Percentiles rank a stretch among this genome's conserved stretches.
These are phyloP conservation scores for Pharmacophagus antenor DNA, from an alignment of 2,888 invertebrate genomes.

Conservation along the genomic window DNA sequence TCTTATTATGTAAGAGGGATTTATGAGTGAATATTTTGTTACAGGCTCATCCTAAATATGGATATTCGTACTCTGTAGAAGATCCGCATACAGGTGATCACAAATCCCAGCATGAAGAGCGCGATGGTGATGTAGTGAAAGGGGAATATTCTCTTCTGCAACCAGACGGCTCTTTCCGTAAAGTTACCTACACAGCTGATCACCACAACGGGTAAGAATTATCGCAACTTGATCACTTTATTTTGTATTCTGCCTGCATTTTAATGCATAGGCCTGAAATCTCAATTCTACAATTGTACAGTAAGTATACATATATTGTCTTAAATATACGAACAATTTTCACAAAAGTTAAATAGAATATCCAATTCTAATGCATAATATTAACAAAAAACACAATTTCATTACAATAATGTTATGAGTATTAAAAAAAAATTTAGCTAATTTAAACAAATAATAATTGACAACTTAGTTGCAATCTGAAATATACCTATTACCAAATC, in stretches of 20 bases:
- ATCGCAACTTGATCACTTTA: constrained; percentile 24
- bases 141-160: constrained; percentile 80
- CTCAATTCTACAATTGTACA: too few species aligned
- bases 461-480: too few species aligned
- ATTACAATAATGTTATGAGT: neutral
- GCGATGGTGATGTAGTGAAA: constrained; percentile 81
- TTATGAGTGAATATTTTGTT: constrained; percentile 28
- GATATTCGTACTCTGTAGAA: constrained; percentile 81
- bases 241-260: too few species aligned
- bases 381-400: neutral
- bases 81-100: constrained; percentile 82
- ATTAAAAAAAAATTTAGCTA: too few species aligned
- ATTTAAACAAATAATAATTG: too few species aligned
- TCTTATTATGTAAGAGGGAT: neutral
- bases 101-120: constrained; percentile 79
- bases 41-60: constrained; percentile 76
- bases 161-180: constrained; percentile 81
- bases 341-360: too few species aligned
- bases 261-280: too few species aligned
- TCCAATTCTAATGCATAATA: too few species aligned
- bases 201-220: constrained; percentile 76
- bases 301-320: too few species aligned
- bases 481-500: too few species aligned
- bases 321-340: too few species aligned
- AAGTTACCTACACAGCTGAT: constrained; percentile 81